Evolutionary conservation across 2,113 vertebrate genomes (phyloP).

Genomic region (Cyprinus carpio): DNA sequence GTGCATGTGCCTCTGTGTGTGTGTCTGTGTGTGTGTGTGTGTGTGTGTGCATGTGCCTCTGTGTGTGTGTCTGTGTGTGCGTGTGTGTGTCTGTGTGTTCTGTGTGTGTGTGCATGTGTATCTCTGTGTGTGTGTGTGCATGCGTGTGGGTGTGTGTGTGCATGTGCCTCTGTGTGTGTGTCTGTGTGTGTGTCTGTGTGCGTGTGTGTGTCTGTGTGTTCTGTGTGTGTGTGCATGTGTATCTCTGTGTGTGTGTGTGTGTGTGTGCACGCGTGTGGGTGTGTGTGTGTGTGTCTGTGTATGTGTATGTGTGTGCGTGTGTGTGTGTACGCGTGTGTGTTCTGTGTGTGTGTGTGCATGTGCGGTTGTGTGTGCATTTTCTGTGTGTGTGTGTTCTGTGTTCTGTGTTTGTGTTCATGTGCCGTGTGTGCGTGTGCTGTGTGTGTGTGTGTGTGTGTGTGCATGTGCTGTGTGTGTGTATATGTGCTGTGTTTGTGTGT

Average conservation of each 20-base stretch:
- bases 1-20: too few relatives aligned
- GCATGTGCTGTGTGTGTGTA: not conserved
- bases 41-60: not conserved
- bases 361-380: accelerated
- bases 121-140: constrained; percentile 16
- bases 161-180: not conserved
- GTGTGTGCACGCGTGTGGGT: not conserved
- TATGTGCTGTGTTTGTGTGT: too few relatives aligned
- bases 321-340: too few relatives aligned
- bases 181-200: not conserved
- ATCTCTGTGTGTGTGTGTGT: too few relatives aligned
- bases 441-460: not conserved
- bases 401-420: not conserved
- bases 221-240: too few relatives aligned
- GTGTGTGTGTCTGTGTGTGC: not conserved
- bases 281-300: too few relatives aligned
- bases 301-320: too few relatives aligned
- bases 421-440: not conserved
- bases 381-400: not conserved
- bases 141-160: constrained; percentile 5
- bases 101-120: not conserved
- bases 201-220: not conserved
- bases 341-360: too few relatives aligned
- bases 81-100: not conserved
- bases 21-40: not conserved